Conservation (phyloP, 1,140 invertebrate genomes). For the Eurytemora carolleeae region DNA sequence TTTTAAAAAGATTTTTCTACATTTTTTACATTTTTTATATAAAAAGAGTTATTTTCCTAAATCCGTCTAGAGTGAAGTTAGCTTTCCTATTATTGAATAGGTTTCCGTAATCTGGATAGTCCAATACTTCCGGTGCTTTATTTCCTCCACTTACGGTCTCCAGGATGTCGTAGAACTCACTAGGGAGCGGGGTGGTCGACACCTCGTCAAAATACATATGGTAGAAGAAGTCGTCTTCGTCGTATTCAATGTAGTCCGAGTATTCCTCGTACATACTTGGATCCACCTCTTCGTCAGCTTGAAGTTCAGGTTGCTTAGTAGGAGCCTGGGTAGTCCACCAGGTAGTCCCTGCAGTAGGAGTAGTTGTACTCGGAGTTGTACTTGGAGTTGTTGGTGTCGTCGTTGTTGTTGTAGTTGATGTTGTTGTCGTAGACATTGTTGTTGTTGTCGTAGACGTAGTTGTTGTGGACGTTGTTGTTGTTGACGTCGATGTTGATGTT, state of each 20-base stretch:
- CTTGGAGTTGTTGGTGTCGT: background rate
- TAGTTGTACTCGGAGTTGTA: background rate
- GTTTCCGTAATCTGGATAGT: too few relatives aligned
- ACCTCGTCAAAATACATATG: conserved; percentile 7
- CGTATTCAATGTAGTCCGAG: background rate
- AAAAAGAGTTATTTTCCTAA: too few relatives aligned
- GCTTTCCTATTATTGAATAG: too few relatives aligned
- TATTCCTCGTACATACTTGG: background rate
- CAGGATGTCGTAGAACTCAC: background rate
- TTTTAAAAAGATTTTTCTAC: too few relatives aligned
- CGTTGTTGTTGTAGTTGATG: background rate
- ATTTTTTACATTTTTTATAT: too few relatives aligned
- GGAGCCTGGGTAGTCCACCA: background rate
- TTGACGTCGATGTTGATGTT: background rate
- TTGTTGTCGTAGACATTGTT: background rate
- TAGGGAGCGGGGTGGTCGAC: conserved; percentile 2
- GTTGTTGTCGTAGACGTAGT: background rate
- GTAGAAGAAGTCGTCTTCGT: background rate
- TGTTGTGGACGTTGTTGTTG: background rate
- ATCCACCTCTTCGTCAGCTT: background rate
- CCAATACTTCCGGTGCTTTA: too few relatives aligned
- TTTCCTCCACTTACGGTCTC: background rate
- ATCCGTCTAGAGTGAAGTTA: too few relatives aligned
- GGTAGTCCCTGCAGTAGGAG: background rate
- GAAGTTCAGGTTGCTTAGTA: background rate